Conservation (phyloP, 2,888 invertebrate genomes). For the Cosmia pyralina region DNA sequence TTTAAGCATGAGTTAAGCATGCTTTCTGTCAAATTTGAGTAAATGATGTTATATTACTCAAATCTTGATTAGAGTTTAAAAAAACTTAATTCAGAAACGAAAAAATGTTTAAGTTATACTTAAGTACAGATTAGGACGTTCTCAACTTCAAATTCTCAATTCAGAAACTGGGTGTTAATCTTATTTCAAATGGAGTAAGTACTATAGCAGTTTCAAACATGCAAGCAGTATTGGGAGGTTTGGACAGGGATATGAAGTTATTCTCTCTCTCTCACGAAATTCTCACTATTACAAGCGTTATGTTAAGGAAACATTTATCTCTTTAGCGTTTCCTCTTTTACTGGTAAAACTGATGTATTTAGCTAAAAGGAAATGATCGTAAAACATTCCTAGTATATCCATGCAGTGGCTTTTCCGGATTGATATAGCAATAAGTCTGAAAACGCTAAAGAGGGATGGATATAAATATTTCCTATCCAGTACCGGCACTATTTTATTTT, state of each 20-base stretch:
- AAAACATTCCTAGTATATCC: slow-evolving; percentile 9
- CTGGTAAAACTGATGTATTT: slow-evolving; percentile 1
- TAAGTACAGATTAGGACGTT: too few relatives aligned
- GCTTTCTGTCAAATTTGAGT: too few relatives aligned
- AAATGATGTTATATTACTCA: too few relatives aligned
- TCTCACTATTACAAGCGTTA: neutral
- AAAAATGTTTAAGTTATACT: too few relatives aligned
- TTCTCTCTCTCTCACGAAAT: neutral
- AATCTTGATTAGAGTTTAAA: too few relatives aligned
- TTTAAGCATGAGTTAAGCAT: too few relatives aligned
- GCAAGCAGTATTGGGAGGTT: neutral
- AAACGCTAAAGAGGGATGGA: neutral
- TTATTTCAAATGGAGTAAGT: too few relatives aligned
- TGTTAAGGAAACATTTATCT: slow-evolving; percentile 1
- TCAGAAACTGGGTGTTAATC: too few relatives aligned
- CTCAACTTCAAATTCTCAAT: too few relatives aligned
- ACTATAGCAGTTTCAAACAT: too few relatives aligned
- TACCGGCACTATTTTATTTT: neutral
- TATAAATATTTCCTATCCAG: neutral
- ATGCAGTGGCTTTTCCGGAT: neutral
- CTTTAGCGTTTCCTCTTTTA: slow-evolving; percentile 1
- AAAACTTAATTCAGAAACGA: too few relatives aligned
- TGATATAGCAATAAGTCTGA: slow-evolving; percentile 1
- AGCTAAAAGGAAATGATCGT: slow-evolving; percentile 18
- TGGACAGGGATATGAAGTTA: neutral